Evolutionary conservation across 2,888 invertebrate species (phyloP), one percentile per base, ranked within the genome.

Genomic region (Tanytarsus gracilentus): DNA sequence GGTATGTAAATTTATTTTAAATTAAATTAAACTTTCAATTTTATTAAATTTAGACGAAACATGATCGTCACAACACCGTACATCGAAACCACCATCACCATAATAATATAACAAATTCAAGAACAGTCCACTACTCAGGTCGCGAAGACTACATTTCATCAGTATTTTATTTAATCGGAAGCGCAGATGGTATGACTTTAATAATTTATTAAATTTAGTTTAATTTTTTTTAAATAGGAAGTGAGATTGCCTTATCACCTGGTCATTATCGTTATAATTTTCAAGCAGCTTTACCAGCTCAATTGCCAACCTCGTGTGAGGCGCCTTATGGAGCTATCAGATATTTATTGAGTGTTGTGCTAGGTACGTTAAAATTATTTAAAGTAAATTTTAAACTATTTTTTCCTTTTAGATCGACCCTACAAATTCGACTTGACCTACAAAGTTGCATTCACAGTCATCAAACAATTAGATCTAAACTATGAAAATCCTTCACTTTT

Each of bases 401-500:
- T 14, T 36, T 16, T 9, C 7, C n/a, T 44, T 21, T 3, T 18
- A 44, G 78, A 80, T 68, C 72, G 79, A 50, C 76, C 80, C 0
- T 81, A 81, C 73, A 76, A 79, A 40, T 72, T 78, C 40, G 79
- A 82, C 26, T 16, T 60, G 1, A 60, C 29, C 2, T 72, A 67
- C 50, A 86, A 85, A 69, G 79, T 79, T 66, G 81, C 83, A 1
- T 89, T 93, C 67, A 88, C 86, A 33, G 84, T 93, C 4, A 77
- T 88, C 33, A 83, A 85, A 65, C 79, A 84, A 7, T 75, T 88
- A 67, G 90, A 92, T 71, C 76, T 93, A 63, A 91, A 90, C 72
- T 76, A 64, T 30, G 65, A 60, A 50, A 33, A 23, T 33, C 50
- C 60, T 8, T 6, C 50, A n/a, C 9, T 60, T 6, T 7, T 25